A percentile compares a stretch with the other conserved stretches of the same genome.
Conservation (phyloP, 2,888 invertebrate genomes). For the Cosmia pyralina region DNA sequence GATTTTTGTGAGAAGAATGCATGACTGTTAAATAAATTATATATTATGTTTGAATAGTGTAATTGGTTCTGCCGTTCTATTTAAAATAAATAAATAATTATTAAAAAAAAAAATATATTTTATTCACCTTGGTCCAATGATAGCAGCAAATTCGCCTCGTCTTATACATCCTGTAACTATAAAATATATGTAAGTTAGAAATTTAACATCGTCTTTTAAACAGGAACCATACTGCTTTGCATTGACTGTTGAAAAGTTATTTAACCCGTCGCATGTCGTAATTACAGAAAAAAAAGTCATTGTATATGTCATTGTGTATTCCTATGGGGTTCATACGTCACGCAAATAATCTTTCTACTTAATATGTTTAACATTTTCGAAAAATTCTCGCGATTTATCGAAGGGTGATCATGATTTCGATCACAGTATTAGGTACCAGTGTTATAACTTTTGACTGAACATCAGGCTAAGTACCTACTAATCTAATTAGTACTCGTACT, state of each 20-base stretch:
- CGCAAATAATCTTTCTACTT: too few species aligned
- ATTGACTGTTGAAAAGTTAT: neutral
- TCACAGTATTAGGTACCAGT: neutral
- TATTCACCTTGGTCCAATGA: constrained; percentile 85
- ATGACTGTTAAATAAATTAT: too few species aligned
- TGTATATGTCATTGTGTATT: too few species aligned
- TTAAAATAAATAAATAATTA: too few species aligned
- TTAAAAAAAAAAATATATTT: neutral
- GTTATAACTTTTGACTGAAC: neutral
- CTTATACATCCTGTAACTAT: constrained; percentile 81
- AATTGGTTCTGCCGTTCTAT: too few species aligned
- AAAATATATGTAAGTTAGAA: constrained; percentile 9
- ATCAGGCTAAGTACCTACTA: neutral
- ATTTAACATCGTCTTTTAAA: neutral
- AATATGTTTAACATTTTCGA: neutral
- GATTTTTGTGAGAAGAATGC: too few species aligned
- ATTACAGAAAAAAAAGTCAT: too few species aligned
- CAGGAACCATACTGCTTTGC: neutral
- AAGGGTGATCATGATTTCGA: neutral
- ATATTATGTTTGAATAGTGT: too few species aligned
- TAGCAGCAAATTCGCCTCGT: constrained; percentile 82
- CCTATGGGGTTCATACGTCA: too few species aligned
- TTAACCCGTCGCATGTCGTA: too few species aligned
- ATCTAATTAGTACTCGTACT: neutral
- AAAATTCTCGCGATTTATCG: neutral